Evolutionary conservation across 2,113 vertebrate genomes (phyloP), one percentile per base, ranked within the genome.

Genomic region (Sula dactylatra): DNA sequence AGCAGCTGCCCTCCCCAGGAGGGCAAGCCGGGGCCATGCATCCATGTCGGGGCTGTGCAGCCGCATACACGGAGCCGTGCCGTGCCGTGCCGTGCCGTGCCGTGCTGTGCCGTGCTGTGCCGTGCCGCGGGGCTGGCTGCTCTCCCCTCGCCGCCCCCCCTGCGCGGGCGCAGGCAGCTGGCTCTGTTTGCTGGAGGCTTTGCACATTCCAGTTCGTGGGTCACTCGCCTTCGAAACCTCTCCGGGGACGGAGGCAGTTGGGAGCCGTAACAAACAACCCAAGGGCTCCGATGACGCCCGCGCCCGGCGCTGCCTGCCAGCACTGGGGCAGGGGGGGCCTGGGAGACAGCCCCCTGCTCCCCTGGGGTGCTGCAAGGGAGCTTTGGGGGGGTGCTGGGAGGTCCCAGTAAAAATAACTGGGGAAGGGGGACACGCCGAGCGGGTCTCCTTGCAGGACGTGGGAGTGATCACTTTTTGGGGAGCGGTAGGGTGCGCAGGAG

Each of bases 151-250:
- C 27, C 22, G 3, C 59, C 93, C 88, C 88, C 90, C 92, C 82
- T 81, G 61, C 19, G 13, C 90, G 86, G 94, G 93, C 26, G 54
- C 95, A 79, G 94, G 96, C 96, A 95, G 96, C 97, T 95, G 97
- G 91, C 96, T 93, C 67, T 90, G 93, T 90, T 97, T 94, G 94
- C 97, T 96, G 95, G 95, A 96, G 96, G 96, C 95, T 96, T 95
- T 95, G 96, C 74, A 12, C 94, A 97, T 96, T 96, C 91, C 95
- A 95, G 89, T 94, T 97, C 93, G 91, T 96, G 97, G 96, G 95
- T 95, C 94, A 95, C 87, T 96, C 82, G 91, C 95, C 96, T 97
- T 95, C 86, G 49, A 94, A 93, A 94, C 88, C 94, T 93, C 94
- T 94, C 87, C 72, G 38, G 97, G 94, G 95, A 96, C 83, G 12